phyloP scores from a whole-genome alignment of 2,888 invertebrate genomes.

The Trichopria drosophilae region DNA sequence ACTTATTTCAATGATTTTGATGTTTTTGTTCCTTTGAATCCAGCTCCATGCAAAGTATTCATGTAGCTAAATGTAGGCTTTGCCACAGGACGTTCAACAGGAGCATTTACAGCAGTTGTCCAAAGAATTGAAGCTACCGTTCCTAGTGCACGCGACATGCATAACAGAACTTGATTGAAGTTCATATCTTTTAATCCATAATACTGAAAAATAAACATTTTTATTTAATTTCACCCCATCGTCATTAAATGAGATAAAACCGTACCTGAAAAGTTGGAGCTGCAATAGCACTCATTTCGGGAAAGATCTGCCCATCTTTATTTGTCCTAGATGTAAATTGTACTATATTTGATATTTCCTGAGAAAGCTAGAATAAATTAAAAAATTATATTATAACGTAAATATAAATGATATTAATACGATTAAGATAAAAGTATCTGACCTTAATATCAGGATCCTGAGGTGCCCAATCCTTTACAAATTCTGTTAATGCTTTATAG shows the following conservation, averaged over 20 bases:
- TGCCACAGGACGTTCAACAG: slow-evolving; percentile 47
- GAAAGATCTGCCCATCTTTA: no score
- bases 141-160: slow-evolving; percentile 49
- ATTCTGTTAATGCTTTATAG: slow-evolving; percentile 42
- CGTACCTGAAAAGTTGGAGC: slow-evolving; percentile 47
- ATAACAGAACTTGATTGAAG: slow-evolving; percentile 48
- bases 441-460: slow-evolving; percentile 44
- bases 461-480: slow-evolving; percentile 41
- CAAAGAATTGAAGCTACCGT: slow-evolving; percentile 51
- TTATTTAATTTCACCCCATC: not conserved
- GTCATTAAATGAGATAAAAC: not conserved
- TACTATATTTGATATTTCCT: slow-evolving; percentile 39
- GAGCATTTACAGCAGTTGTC: slow-evolving; percentile 45
- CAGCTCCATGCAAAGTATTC: not conserved
- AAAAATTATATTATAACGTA: slow-evolving; percentile 1
- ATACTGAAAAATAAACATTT: slow-evolving; percentile 34
- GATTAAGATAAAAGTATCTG: not conserved
- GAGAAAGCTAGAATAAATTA: slow-evolving; percentile 39
- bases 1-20: not conserved
- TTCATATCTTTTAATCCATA: slow-evolving; percentile 49
- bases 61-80: slow-evolving; percentile 41
- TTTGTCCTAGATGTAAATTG: no score
- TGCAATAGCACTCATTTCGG: slow-evolving; percentile 45
- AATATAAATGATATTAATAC: not conserved
- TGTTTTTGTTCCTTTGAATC: not conserved